Percentiles rank a stretch among this genome's conserved stretches.
Evolutionary conservation across 2,113 vertebrate genomes (phyloP).

Genomic region (Archocentrus centrarchus): DNA sequence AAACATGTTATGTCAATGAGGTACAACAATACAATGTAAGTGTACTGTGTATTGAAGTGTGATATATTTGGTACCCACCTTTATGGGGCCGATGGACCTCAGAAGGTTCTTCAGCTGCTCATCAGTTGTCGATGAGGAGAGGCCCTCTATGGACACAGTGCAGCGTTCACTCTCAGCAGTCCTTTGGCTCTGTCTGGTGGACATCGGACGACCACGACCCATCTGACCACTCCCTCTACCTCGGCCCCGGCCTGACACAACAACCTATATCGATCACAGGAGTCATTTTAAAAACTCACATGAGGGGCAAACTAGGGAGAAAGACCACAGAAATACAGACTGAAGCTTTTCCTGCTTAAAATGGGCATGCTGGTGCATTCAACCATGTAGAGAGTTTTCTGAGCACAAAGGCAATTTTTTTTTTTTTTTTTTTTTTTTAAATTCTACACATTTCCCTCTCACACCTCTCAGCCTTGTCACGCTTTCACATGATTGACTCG

Average conservation of each 20-base stretch:
- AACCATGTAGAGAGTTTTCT: conserved; percentile 21
- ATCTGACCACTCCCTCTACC: conserved; percentile 80
- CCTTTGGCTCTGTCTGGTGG: conserved; percentile 87
- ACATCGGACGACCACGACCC: conserved; percentile 86
- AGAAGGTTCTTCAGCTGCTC: conserved; percentile 92
- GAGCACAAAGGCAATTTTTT: conserved; percentile 30
- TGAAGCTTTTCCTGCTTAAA: conserved; percentile 24
- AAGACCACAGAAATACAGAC: conserved; percentile 16
- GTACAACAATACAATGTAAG: background rate
- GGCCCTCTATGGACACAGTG: conserved; percentile 94
- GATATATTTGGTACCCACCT: conserved; percentile 80
- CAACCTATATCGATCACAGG: conserved; percentile 80
- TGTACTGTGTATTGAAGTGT: background rate
- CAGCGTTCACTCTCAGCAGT: conserved; percentile 85
- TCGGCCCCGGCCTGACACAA: conserved; percentile 89
- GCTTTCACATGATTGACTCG: conserved; percentile 68
- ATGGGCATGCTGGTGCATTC: conserved; percentile 31
- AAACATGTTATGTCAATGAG: background rate
- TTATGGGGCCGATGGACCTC: conserved; percentile 95
- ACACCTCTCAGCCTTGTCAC: conserved; percentile 30
- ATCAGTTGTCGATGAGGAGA: conserved; percentile 95
- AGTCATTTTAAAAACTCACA: conserved; percentile 52
- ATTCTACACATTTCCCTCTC: conserved; percentile 9
- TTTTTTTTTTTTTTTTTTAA: background rate
- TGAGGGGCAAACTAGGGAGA: conserved; percentile 21